Conservation (phyloP, 2,888 invertebrate species). For the Coenonympha arcania region DNA sequence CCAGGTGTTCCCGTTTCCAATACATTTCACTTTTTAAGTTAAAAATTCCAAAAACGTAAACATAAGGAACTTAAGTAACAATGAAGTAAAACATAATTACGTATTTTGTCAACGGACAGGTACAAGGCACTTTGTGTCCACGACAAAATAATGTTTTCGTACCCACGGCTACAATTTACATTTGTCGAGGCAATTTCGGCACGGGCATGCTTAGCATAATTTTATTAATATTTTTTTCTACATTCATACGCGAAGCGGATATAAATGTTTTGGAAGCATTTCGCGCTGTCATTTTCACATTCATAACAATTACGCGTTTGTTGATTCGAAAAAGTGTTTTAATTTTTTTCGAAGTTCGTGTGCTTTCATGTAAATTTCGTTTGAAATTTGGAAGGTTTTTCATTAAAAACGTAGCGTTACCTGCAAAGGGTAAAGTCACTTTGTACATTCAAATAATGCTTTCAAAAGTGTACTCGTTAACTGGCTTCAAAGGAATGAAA, state of each 20-base stretch:
- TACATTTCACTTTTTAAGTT: no score
- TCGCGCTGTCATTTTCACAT: slow-evolving; percentile 1
- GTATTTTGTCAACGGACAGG: no score
- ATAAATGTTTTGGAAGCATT: not conserved
- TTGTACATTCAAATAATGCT: slow-evolving; percentile 13
- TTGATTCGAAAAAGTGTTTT: not conserved
- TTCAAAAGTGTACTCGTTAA: slow-evolving; percentile 15
- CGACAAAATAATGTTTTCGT: not conserved
- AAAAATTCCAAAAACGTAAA: no score
- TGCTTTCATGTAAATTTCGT: not conserved
- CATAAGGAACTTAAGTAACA: no score
- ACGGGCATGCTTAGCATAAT: slow-evolving; percentile 3
- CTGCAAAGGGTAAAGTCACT: slow-evolving; percentile 9
- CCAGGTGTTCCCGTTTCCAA: no score
- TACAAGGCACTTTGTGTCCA: no score
- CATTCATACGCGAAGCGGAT: not conserved
- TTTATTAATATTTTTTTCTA: not conserved
- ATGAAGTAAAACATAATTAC: no score
- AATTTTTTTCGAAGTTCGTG: slow-evolving; percentile 1
- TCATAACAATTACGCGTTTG: slow-evolving; percentile 2
- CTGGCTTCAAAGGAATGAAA: slow-evolving; percentile 16
- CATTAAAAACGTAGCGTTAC: slow-evolving; percentile 11
- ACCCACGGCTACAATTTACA: not conserved
- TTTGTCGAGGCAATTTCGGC: not conserved
- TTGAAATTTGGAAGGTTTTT: not conserved